Evolutionary conservation across 2,888 invertebrate genomes (phyloP), one percentile per base, ranked within the genome.

Genomic region (Quadroppia sp.): DNA sequence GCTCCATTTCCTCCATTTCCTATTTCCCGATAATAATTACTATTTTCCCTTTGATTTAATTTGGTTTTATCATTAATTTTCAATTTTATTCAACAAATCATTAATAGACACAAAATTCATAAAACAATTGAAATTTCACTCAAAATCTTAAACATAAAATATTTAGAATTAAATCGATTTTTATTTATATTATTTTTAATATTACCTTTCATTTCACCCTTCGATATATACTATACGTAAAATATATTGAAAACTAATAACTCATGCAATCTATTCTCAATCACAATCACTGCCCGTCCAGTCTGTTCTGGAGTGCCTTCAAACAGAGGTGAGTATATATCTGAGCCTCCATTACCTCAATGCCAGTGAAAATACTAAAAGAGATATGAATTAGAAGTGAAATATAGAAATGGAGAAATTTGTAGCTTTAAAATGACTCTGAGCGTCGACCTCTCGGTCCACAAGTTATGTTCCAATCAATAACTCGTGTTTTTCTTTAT

Each of bases 271-370:
- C 15, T 15, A 45, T 2, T 40, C 67, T 23, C 30, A 30, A 70
- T 42, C 32, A n/a, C 36, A 45, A 48, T 17, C n/a, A 45, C 45
- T n/a, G 45, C 70, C 74, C 64, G 64, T 75, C 76, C 78, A 94
- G 94, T 92, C 90, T 93, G 88, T 94, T 94, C 90, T 94, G 94
- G 94, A 94, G 92, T 89, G 92, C 94, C 91, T 94, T 94, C 91
- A 94, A 94, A 86, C 90, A 92, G 88, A 94, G 94, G 94, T 94
- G 94, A 94, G 93, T 79, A 78, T 76, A n/a, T n/a, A 56, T 75
- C 40, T 69, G 45, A 36, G 61, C 36, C 32, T 36, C 61, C 61
- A 64, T 64, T 36, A 64, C 42, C 40, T 11, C 69, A 69, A n/a
- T 42, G 28, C 36, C 36, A 69, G 45, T 69, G 7, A 2, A 36